Evolutionary conservation across 37 sponge, comb jelly and placozoan species (phyloP), one percentile per base, ranked within the genome.

Genomic region (Mnemiopsis leidyi): DNA sequence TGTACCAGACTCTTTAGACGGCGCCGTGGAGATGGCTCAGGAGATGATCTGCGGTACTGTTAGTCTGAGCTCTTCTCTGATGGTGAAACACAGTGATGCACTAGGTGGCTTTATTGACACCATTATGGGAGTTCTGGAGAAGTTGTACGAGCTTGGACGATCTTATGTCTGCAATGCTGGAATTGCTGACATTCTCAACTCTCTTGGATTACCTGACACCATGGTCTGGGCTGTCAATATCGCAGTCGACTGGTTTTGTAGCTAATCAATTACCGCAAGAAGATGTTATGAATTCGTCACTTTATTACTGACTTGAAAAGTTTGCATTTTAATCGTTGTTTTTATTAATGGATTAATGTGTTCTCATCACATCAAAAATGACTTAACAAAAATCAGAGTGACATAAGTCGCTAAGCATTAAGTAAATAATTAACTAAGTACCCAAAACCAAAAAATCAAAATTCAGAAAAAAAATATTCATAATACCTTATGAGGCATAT

Each of bases 1-100:
- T 23, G 30, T 71, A 71, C 75, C 75, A 23, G 75, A 71, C 20
- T 2, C 5, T 18, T 28, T 71, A 7, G 75, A 71, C 20, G 75
- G 75, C 20, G 75, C 75, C 20, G 75, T 71, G 2, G 30, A 28
- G 30, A 71, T 71, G 2, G 75, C 75, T 18, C 75, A 71, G 75
- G 30, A 71, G n/a, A 71, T 71, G 75, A 71, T 71, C 75, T 71
- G 75, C 20, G 75, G 75, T n/a, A 13, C n/a, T 48, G 61, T 13
- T 18, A 13, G 9, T 48, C 61, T 48, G 5, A 48, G 61, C 61
- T 48, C 61, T 13, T 5, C 61, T 48, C 61, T 48, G 9, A 48
- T 48, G 61, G 61, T 48, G 61, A 48, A 48, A 13, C 61, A 48
- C 30, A 28, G n/a, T 18, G 75, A 5, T 71, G 75, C 25, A 7